Base-by-base conservation (phyloP, 2,113 vertebrate genomes). In the Channa maculata region DNA sequence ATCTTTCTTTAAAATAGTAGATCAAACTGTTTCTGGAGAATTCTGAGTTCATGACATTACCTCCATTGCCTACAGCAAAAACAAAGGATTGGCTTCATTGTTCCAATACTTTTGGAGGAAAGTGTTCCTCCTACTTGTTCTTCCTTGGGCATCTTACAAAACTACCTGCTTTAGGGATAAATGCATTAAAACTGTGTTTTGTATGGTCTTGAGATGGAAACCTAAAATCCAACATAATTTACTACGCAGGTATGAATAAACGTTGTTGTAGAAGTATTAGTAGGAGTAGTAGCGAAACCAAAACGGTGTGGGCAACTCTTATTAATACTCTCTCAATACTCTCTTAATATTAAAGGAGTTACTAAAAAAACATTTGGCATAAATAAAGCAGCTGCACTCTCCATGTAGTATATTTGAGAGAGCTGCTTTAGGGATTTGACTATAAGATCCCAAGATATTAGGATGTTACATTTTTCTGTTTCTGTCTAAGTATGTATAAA, bases 301-400 rank as follows among this genome's bases (percentile, higher is more conserved):
- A 34, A 24, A 14, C 57, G 34, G 49, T 36, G 8, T 3, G 8
- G 15, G 10, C 46, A 67, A 34, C 38, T 34, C 24, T 24, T 24
- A 24, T 24, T 24, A 24, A 24, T 24, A 24, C 24, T 24, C 24
- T 24, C 24, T 24, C 24, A 24, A 24, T 24, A 24, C 24, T 24
- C 24, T 24, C 24, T 24, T 24, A 1, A 24, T 24, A 24, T 24
- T 24, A 24, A n/a, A n/a, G 24, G 24, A 24, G 24, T 24, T 24
- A 54, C 52, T 54, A 24, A 24, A 24, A 24, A 49, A 49, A 8
- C 36, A 50, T 80, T 76, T 68, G 13, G 15, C 48, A 41, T 63
- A 36, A 66, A 71, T 79, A 13, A 74, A 65, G 2, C 4, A 12
- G 41, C 73, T 74, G 66, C 67, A 54, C 66, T 73, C 82, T 50